phyloP scores from a whole-genome alignment of 2,113 vertebrate genomes.

The Rhea pennata region DNA sequence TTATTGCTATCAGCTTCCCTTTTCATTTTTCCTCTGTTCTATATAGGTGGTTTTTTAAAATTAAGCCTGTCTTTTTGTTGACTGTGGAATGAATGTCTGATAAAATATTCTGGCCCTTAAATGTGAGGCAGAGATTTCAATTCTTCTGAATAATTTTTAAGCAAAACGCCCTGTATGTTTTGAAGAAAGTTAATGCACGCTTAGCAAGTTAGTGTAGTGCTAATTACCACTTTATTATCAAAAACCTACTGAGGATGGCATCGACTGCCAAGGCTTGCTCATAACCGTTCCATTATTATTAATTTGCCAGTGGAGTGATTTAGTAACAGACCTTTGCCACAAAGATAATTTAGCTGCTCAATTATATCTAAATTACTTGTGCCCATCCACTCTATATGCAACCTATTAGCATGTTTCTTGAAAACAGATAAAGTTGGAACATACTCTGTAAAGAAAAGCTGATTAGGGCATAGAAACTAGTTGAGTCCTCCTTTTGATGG shows the following conservation, averaged over 20 bases:
- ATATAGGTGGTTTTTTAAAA: background rate
- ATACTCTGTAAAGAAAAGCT: background rate
- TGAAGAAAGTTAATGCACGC: background rate
- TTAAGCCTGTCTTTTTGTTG: background rate
- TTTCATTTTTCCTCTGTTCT: background rate
- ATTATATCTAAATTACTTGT: conserved; percentile 20
- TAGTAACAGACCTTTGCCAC: background rate
- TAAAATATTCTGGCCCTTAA: background rate
- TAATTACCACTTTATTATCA: conserved; percentile 9
- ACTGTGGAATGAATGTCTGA: background rate
- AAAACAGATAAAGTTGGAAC: conserved; percentile 27
- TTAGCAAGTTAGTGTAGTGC: background rate
- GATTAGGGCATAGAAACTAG: background rate
- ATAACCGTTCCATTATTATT: conserved; percentile 12
- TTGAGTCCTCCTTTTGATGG: background rate
- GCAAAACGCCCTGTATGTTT: background rate
- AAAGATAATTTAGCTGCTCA: conserved; percentile 27
- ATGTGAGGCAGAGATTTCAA: background rate
- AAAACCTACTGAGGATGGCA: conserved; percentile 4
- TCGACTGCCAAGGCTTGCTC: background rate
- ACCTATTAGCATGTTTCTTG: conserved; percentile 4
- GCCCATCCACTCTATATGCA: background rate
- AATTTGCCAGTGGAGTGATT: conserved; percentile 36
- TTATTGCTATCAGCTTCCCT: background rate
- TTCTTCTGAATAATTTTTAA: background rate